Conservation (phyloP, 2,797 vertebrate species). For the Phylloscopus collybita region DNA sequence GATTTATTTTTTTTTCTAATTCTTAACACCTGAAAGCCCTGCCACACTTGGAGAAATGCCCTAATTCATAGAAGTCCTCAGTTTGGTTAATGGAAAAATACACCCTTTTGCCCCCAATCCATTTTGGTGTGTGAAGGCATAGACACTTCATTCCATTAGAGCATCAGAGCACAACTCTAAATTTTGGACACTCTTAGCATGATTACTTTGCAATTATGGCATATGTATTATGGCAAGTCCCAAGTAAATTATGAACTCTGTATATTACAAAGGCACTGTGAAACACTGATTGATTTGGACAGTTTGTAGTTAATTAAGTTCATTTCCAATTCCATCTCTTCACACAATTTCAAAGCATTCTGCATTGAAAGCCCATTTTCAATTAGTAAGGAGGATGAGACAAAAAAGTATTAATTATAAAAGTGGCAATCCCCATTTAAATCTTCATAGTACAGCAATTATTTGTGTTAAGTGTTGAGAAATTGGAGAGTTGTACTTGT, state of each 20-base stretch:
- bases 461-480: constrained; percentile 78
- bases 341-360: constrained; percentile 78
- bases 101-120: constrained; percentile 26
- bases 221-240: constrained; percentile 64
- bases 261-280: constrained; percentile 67
- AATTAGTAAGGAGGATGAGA: constrained; percentile 80
- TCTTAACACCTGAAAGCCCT: constrained; percentile 31
- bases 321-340: constrained; percentile 80
- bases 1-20: not conserved
- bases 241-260: constrained; percentile 77
- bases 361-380: constrained; percentile 78
- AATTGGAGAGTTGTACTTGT: constrained; percentile 76
- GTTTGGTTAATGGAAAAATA: constrained; percentile 60
- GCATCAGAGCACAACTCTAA: constrained; percentile 20
- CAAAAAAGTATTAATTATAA: constrained; percentile 82
- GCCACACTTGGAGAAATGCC: constrained; percentile 16
- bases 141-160: constrained; percentile 34
- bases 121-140: not conserved
- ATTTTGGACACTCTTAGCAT: constrained; percentile 64
- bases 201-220: constrained; percentile 70
- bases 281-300: constrained; percentile 81
- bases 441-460: constrained; percentile 73
- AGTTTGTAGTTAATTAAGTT: constrained; percentile 83
- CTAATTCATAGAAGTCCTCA: constrained; percentile 42
- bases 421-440: constrained; percentile 78